phyloP scores from a whole-genome alignment of 2,113 vertebrate genomes.

The Aldabrachelys gigantea region DNA sequence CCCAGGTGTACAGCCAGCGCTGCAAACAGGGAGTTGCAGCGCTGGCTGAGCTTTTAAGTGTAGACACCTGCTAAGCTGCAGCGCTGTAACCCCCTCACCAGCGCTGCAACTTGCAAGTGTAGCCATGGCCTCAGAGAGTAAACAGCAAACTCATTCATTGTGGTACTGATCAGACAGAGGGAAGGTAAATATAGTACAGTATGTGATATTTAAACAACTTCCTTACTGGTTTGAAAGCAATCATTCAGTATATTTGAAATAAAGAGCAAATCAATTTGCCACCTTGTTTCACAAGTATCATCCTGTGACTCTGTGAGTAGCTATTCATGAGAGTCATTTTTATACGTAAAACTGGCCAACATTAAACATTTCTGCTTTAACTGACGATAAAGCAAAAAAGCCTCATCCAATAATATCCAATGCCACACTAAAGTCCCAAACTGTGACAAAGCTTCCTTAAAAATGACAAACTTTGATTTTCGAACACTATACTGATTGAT shows the following conservation, averaged over 20 bases:
- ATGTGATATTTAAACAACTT: too few relatives aligned
- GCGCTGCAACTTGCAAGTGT: too few relatives aligned
- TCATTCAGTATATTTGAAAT: background rate
- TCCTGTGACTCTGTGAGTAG: background rate
- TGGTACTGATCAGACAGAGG: background rate
- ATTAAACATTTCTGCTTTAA: background rate
- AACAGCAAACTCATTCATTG: background rate
- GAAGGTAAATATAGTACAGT: background rate
- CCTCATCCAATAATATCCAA: background rate
- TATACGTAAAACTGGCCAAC: background rate
- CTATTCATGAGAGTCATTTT: background rate
- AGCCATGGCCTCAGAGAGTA: background rate
- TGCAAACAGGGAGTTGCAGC: too few relatives aligned
- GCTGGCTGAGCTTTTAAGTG: too few relatives aligned
- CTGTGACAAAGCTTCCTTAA: background rate
- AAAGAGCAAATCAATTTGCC: background rate
- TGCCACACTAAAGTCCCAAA: background rate
- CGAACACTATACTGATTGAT: constrained; percentile 12
- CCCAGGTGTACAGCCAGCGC: too few relatives aligned
- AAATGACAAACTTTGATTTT: background rate
- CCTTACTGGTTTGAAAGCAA: background rate
- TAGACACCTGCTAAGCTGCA: too few relatives aligned
- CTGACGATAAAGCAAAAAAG: background rate
- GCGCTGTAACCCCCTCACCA: too few relatives aligned
- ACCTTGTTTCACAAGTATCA: background rate